These are phyloP conservation scores for Lacanobia oleracea DNA, from an alignment of 2,888 invertebrate species.

Conservation along the genomic window DNA sequence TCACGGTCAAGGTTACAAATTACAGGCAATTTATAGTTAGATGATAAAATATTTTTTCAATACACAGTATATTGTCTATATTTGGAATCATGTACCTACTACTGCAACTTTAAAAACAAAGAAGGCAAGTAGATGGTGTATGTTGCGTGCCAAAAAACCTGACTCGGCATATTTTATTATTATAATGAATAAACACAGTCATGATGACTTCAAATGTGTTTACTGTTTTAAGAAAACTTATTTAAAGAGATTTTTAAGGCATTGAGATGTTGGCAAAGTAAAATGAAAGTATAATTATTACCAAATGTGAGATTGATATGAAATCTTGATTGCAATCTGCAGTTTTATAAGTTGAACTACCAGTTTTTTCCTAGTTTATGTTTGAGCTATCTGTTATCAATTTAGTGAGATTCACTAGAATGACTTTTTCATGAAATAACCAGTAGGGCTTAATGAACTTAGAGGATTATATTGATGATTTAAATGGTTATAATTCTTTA, in stretches of 20 bases:
- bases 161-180: slow-evolving; percentile 40
- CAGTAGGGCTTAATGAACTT: too few relatives aligned
- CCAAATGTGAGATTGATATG: not conserved
- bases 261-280: not conserved
- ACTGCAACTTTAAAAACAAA: slow-evolving; percentile 44
- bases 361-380: too few relatives aligned
- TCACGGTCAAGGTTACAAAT: slow-evolving; percentile 35
- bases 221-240: slow-evolving; percentile 9
- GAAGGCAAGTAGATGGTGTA: slow-evolving; percentile 33
- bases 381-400: too few relatives aligned
- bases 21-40: slow-evolving; percentile 13
- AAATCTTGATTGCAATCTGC: too few relatives aligned
- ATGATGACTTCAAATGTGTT: slow-evolving; percentile 38
- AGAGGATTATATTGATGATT: too few relatives aligned
- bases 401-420: too few relatives aligned
- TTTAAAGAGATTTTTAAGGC: slow-evolving; percentile 11
- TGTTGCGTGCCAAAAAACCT: slow-evolving; percentile 55
- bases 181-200: slow-evolving; percentile 34
- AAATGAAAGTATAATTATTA: not conserved
- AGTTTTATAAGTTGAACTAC: too few relatives aligned
- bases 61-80: slow-evolving; percentile 11
- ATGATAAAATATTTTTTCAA: slow-evolving; percentile 15
- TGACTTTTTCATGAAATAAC: too few relatives aligned
- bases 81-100: slow-evolving; percentile 14
- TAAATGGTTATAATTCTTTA: too few relatives aligned